Percentiles rank a stretch among this genome's conserved stretches.
These are phyloP conservation scores for Danaus melanippus DNA, from an alignment of 1,140 invertebrate genomes.

Conservation along the genomic window DNA sequence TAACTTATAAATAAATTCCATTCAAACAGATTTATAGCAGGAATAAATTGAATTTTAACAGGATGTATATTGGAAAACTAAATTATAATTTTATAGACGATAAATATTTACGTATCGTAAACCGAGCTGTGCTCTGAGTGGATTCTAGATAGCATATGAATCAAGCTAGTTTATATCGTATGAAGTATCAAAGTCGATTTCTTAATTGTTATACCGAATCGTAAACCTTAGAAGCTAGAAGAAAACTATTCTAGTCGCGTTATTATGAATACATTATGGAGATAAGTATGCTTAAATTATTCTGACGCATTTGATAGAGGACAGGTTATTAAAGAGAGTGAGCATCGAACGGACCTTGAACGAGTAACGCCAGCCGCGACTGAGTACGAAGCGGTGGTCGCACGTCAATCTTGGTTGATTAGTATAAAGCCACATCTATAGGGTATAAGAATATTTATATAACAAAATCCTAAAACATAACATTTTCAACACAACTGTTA, in stretches of 20 bases:
- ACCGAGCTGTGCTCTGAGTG: constrained; percentile 26
- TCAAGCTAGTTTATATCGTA: constrained; percentile 20
- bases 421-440: constrained; percentile 58
- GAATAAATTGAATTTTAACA: constrained; percentile 31
- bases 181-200: constrained; percentile 5
- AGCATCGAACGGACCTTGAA: constrained; percentile 35
- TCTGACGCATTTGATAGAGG: constrained; percentile 10
- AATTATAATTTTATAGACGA: constrained; percentile 38
- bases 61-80: constrained; percentile 29
- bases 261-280: background rate
- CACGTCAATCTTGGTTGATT: constrained; percentile 60
- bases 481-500: too few relatives aligned
- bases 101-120: constrained; percentile 52
- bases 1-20: too few relatives aligned
- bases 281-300: constrained; percentile 1
- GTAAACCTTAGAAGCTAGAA: constrained; percentile 50
- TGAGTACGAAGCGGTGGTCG: constrained; percentile 23
- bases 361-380: constrained; percentile 24
- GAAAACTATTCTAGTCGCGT: constrained; percentile 18
- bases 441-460: background rate
- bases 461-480: too few relatives aligned
- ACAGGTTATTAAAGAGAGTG: constrained; percentile 13
- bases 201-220: constrained; percentile 39
- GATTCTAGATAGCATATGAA: constrained; percentile 12
- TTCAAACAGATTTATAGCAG: constrained; percentile 14